Evolutionary conservation across 2,888 invertebrate species (phyloP).

Genomic region (Eugnorisma glareosa): DNA sequence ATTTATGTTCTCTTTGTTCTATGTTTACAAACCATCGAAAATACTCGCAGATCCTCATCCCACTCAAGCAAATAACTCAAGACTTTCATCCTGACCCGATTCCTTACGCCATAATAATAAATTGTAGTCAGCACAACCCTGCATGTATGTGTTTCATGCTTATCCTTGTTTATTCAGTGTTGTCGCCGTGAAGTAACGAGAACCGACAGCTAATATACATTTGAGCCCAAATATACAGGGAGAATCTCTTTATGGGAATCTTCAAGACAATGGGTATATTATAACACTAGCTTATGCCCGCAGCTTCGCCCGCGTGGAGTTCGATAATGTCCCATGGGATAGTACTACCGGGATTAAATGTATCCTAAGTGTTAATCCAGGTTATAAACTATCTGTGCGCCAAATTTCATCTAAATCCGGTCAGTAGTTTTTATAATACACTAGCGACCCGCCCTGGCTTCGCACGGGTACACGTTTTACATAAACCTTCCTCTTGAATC

Average conservation of each 20-base stretch:
- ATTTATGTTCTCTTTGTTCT: background rate
- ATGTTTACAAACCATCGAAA: background rate
- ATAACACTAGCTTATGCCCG: too few species aligned
- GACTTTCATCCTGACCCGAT: slow-evolving; percentile 35
- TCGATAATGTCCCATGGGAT: too few species aligned
- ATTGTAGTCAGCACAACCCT: slow-evolving; percentile 48
- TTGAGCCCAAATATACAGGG: slow-evolving; percentile 31
- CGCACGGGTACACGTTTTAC: too few species aligned
- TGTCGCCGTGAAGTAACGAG: slow-evolving; percentile 13
- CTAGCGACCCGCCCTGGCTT: too few species aligned
- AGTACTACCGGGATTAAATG: too few species aligned
- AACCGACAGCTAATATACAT: slow-evolving; percentile 38
- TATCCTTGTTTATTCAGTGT: slow-evolving; percentile 62
- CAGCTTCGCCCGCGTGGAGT: too few species aligned
- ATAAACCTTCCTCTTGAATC: too few species aligned
- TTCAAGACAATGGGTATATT: slow-evolving; percentile 8
- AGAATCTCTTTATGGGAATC: slow-evolving; percentile 19
- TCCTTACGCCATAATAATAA: slow-evolving; percentile 58
- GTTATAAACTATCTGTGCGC: too few species aligned
- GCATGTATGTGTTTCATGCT: slow-evolving; percentile 61
- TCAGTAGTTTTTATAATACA: too few species aligned
- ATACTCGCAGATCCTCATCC: background rate
- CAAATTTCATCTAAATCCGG: too few species aligned
- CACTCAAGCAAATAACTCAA: slow-evolving; percentile 32
- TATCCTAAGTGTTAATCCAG: too few species aligned